These are phyloP conservation scores for Dexiosoma caninum DNA, from an alignment of 2,888 invertebrate species.

Conservation along the genomic window DNA sequence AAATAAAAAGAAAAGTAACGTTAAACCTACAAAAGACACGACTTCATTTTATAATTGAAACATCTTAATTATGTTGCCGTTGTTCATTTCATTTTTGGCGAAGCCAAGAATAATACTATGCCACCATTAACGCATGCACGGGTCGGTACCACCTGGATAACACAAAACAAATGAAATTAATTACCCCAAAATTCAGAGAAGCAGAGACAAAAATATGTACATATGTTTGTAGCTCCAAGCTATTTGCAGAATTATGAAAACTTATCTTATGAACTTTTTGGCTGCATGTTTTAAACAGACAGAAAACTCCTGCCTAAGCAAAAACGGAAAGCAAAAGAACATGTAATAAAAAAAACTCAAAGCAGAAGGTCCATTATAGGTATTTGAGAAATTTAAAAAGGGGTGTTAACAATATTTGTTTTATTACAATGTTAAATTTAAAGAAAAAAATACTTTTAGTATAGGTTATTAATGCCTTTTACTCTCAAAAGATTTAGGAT, in stretches of 20 bases:
- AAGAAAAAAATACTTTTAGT: no score
- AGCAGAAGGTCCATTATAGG: constrained; percentile 31
- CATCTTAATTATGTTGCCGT: constrained; percentile 54
- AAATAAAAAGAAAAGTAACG: no score
- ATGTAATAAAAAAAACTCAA: not conserved
- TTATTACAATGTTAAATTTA: constrained; percentile 51
- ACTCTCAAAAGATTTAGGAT: no score
- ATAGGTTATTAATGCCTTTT: no score
- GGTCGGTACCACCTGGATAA: constrained; percentile 51
- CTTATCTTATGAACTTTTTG: constrained; percentile 23
- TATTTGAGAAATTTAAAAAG: constrained; percentile 20
- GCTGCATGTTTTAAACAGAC: constrained; percentile 20
- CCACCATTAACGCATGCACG: constrained; percentile 24
- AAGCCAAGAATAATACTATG: constrained; percentile 42
- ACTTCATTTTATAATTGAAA: constrained; percentile 49
- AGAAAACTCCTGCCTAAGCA: constrained; percentile 19
- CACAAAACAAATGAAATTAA: constrained; percentile 59
- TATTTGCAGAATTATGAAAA: constrained; percentile 29
- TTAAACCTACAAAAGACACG: constrained; percentile 36
- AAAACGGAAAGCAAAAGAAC: constrained; percentile 13
- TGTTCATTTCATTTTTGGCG: constrained; percentile 18
- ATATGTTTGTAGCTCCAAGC: constrained; percentile 31
- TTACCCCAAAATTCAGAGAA: constrained; percentile 37
- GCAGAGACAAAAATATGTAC: not conserved
- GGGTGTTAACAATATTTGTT: constrained; percentile 53